Evolutionary conservation across 2,113 vertebrate genomes (phyloP), one percentile per base, ranked within the genome.

Genomic region (Craseonycteris thonglongyai): DNA sequence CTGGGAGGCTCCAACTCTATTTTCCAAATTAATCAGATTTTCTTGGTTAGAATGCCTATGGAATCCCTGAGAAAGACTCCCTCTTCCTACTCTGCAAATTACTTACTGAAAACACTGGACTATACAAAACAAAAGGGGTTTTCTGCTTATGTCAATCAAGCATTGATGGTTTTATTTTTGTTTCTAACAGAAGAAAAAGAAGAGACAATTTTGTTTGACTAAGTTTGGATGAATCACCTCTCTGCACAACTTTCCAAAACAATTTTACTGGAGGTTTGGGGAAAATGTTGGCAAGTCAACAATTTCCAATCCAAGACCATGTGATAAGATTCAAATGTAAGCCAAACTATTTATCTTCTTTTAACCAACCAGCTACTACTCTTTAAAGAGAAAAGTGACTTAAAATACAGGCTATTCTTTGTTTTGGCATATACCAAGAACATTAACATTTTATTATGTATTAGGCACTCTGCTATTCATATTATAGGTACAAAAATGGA

Each of bases 111-210:
- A 96, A 96, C 54, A 93, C 65, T 49, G 59, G 68, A 93, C 95
- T 96, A 95, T 83, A 79, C n/a, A 94, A 92, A 94, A 76, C 80
- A 95, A 95, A 96, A 76, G 63, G 22, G 10, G n/a, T 95, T 38
- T 42, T 56, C 38, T 7, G 14, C 19, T 88, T 91, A 22, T 72
- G 71, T 88, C 95, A n/a, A 85, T 76, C 68, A 96, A 92, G 93
- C 68, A 42, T 76, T 38, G 96, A 90, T 51, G 7, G 22, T 13
- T 94, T 97, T 96, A n/a, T 87, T 38, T 88, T 93, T 96, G 51
- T 96, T 92, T 96, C 59, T 93, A 59, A 71, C 96, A 93, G 81
- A 45, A 75, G 88, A 91, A 95, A 97, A 97, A 21, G 3, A 88
- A 88, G n/a, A 78, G 58, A 75, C 42, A 75, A 51, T 96, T 96